Conservation (phyloP, 2,888 invertebrate species). For the Protodeltote pygarga region DNA sequence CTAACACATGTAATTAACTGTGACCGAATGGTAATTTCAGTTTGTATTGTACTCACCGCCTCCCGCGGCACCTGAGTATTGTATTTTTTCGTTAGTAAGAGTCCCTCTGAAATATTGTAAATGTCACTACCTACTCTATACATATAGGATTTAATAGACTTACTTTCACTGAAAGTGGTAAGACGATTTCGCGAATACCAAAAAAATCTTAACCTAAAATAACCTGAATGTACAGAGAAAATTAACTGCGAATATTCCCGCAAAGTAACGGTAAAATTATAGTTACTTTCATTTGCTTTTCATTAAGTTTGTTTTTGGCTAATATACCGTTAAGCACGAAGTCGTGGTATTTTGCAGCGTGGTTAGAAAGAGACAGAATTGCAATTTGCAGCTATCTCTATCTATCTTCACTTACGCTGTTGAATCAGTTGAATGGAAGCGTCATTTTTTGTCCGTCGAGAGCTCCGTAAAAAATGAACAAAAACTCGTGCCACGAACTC, state of each 20-base stretch:
- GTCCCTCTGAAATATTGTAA: conserved; percentile 30
- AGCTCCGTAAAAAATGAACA: conserved; percentile 70
- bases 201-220: conserved; percentile 23
- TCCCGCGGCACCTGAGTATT: conserved; percentile 39
- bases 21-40: conserved; percentile 65
- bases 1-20: conserved; percentile 55
- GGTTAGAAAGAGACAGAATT: conserved; percentile 67
- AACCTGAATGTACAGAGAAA: conserved; percentile 24
- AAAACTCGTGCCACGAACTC: conserved; percentile 72
- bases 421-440: conserved; percentile 77
- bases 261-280: conserved; percentile 62
- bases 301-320: conserved; percentile 70
- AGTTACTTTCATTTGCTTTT: conserved; percentile 74
- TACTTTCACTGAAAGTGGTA: conserved; percentile 35
- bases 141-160: conserved; percentile 16
- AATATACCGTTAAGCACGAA: conserved; percentile 70
- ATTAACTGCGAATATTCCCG: conserved; percentile 41
- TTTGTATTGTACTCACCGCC: conserved; percentile 50
- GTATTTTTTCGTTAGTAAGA: conserved; percentile 46
- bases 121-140: no score
- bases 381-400: conserved; percentile 58
- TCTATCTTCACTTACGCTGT: conserved; percentile 58
- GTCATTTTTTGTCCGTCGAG: conserved; percentile 68
- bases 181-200: conserved; percentile 23
- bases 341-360: conserved; percentile 51